Evolutionary conservation across 2,797 vertebrate genomes (phyloP).

Genomic region (Macropus fuliginosus): DNA sequence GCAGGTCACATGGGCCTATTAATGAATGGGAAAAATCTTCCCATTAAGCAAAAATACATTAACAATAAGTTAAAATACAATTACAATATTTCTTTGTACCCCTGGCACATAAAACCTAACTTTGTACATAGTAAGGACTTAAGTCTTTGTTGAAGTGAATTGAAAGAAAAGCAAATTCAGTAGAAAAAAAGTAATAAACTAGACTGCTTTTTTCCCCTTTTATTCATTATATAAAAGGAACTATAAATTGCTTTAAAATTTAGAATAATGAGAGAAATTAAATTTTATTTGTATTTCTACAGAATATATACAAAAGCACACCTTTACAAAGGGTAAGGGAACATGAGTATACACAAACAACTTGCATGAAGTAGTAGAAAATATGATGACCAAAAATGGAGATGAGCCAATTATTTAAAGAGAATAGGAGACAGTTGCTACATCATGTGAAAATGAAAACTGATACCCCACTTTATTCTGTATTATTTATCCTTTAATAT

Average conservation of each 20-base stretch:
- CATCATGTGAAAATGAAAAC: background rate
- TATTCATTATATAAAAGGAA: background rate
- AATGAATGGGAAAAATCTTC: too few species aligned
- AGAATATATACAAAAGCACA: background rate
- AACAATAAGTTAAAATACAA: too few species aligned
- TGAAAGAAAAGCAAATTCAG: background rate
- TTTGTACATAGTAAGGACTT: background rate
- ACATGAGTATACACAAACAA: background rate
- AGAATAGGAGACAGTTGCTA: background rate
- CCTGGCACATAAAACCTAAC: background rate
- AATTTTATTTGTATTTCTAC: background rate
- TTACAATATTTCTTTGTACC: background rate
- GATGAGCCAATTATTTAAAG: background rate
- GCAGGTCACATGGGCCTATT: too few species aligned
- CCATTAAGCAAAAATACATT: too few species aligned
- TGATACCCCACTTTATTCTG: background rate
- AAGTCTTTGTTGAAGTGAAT: background rate
- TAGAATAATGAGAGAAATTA: background rate
- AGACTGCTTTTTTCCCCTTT: too few species aligned
- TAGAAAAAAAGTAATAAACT: background rate
- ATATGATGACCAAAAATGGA: background rate
- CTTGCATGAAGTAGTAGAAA: background rate
- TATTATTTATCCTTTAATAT: background rate
- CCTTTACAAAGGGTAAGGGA: background rate
- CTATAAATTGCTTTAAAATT: background rate